Evolutionary conservation across 1,140 invertebrate genomes (phyloP), one percentile per base, ranked within the genome.

Genomic region (Drosophila arawakana): DNA sequence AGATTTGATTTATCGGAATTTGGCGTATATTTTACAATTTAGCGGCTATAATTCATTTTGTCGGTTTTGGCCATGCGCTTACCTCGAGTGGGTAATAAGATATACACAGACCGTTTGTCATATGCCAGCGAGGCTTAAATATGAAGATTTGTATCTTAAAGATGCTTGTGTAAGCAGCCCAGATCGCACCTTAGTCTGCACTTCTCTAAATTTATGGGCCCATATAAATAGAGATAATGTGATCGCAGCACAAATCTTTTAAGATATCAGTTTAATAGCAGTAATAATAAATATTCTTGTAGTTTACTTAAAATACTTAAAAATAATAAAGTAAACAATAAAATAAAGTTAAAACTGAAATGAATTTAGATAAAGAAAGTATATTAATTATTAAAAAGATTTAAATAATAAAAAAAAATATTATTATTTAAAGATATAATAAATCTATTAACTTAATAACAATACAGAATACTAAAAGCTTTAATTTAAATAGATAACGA

Each of bases 31-130:
- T 89, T 89, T 89, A 89, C 84, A 89, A 89, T 89, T 89, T 89
- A 90, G 84, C 84, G 84, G 84, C 84, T 80, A 89, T 89, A 89
- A 89, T 84, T 89, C 84, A 89, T 89, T 89, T 89, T 89, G 84
- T 89, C 73, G 84, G 84, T 89, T 86, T 88, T 80, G 76, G 73
- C 77, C 50, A 72, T 89, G 84, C 80, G 73, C 69, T 76, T 73
- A 61, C 77, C 60, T 62, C 46, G 80, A 88, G 77, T 73, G 67
- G 62, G 80, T 55, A 88, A 83, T 88, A 83, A 88, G 70, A 80
- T 76, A 83, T 69, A 78, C 80, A 49, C 68, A 83, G 74, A 63
- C 80, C 67, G 61, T 69, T 73, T 71, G 80, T 80, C 83, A 73
- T 60, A 15, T 55, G 43, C 59, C 58, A 70, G 35, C 30, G 66